Evolutionary conservation across 2,797 vertebrate genomes (phyloP).

Genomic region (Poeciliopsis paucimaculata): DNA sequence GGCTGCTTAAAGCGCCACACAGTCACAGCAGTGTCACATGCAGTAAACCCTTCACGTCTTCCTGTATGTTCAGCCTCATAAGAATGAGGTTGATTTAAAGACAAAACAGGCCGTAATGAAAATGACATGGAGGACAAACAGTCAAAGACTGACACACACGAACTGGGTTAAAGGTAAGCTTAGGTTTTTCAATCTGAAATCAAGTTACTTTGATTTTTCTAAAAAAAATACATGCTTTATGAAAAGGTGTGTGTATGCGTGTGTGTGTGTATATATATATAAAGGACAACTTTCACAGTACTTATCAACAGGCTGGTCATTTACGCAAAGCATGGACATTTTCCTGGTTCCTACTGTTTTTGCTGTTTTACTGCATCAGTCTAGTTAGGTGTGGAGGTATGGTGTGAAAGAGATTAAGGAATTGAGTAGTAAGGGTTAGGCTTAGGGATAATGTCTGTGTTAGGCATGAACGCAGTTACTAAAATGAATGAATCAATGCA

Average conservation of each 20-base stretch:
- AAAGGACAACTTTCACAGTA: too few species aligned
- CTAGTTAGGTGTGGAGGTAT: too few species aligned
- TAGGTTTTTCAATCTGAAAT: not conserved
- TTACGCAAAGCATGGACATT: too few species aligned
- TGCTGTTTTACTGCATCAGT: too few species aligned
- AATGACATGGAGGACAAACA: not conserved
- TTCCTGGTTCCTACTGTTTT: too few species aligned
- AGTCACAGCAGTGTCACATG: conserved; percentile 4
- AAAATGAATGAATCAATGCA: too few species aligned
- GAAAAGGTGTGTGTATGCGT: not conserved
- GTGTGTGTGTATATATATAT: too few species aligned
- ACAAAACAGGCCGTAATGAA: not conserved
- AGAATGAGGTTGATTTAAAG: not conserved
- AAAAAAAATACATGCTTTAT: not conserved
- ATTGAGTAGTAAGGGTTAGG: too few species aligned
- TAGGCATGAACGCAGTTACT: too few species aligned
- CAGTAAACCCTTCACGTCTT: not conserved
- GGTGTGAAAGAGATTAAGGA: too few species aligned
- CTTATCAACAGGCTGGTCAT: too few species aligned
- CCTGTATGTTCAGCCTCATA: conserved; percentile 9
- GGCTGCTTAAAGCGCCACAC: conserved; percentile 34
- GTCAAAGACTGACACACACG: not conserved
- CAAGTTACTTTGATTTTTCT: not conserved
- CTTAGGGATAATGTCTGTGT: too few species aligned
- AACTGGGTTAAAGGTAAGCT: not conserved